Conservation (phyloP, 2,888 invertebrate genomes). For the Boloria selene region DNA sequence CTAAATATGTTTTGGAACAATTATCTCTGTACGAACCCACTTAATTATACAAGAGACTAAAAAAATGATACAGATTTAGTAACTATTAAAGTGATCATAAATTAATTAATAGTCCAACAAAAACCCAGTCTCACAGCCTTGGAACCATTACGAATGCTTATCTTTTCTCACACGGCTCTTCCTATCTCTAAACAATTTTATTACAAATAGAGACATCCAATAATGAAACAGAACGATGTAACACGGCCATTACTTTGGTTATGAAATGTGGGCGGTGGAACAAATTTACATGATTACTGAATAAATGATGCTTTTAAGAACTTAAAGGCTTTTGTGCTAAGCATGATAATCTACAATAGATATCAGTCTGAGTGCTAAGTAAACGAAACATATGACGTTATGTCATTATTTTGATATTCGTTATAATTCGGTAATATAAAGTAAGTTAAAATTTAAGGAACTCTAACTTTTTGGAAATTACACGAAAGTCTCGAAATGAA, state of each 20-base stretch:
- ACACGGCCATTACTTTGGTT: slow-evolving; percentile 22
- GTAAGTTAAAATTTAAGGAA: too few species aligned
- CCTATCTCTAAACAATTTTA: slow-evolving; percentile 44
- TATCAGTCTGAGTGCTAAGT: background rate
- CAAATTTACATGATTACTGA: slow-evolving; percentile 24
- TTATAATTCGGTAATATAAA: too few species aligned
- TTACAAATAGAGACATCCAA: slow-evolving; percentile 44
- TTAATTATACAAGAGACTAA: slow-evolving; percentile 6
- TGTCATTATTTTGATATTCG: too few species aligned
- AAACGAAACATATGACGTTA: background rate
- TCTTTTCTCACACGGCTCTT: slow-evolving; percentile 61
- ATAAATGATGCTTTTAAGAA: slow-evolving; percentile 27
- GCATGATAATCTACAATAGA: slow-evolving; percentile 4
- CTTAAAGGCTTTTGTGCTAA: slow-evolving; percentile 15
- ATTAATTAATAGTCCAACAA: slow-evolving; percentile 55
- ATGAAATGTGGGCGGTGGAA: slow-evolving; percentile 30
- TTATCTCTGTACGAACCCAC: background rate
- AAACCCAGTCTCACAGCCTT: slow-evolving; percentile 58
- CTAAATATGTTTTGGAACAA: background rate
- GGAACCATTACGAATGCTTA: slow-evolving; percentile 48
- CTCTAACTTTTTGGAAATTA: too few species aligned
- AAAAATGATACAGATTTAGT: slow-evolving; percentile 12
- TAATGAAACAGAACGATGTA: slow-evolving; percentile 25
- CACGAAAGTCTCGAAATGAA: too few species aligned
- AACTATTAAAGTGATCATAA: slow-evolving; percentile 42